These are phyloP conservation scores for Chymomyza procnemis DNA, from an alignment of 2,888 invertebrate species.

Conservation along the genomic window DNA sequence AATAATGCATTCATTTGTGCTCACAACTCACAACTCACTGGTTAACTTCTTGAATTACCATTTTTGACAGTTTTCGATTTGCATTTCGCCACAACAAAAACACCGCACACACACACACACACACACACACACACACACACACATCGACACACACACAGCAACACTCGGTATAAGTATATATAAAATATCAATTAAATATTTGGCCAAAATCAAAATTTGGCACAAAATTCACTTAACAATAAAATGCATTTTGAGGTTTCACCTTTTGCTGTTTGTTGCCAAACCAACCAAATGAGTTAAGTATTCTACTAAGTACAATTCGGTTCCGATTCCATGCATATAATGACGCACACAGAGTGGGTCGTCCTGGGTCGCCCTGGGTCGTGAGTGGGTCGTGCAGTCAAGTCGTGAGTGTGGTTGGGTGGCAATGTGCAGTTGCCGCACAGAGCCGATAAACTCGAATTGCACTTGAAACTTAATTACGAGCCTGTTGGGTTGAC, in stretches of 20 bases:
- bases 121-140: neutral
- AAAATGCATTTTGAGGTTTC: slow-evolving; percentile 37
- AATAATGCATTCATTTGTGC: neutral
- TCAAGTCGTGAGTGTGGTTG: neutral
- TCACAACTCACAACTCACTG: too few species aligned
- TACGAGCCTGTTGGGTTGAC: slow-evolving; percentile 46
- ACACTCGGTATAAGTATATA: too few species aligned
- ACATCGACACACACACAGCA: too few species aligned
- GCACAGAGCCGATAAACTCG: slow-evolving; percentile 56
- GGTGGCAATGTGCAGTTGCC: neutral
- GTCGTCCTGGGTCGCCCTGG: neutral
- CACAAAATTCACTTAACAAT: slow-evolving; percentile 35
- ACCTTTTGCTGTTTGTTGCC: slow-evolving; percentile 16
- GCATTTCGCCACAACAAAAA: neutral
- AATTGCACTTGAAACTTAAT: slow-evolving; percentile 67
- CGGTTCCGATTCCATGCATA: too few species aligned
- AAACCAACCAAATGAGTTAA: neutral
- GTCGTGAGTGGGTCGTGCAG: neutral
- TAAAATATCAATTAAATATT: slow-evolving; percentile 1
- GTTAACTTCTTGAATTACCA: too few species aligned
- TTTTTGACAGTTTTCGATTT: neutral
- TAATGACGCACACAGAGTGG: slow-evolving; percentile 5
- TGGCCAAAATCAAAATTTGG: slow-evolving; percentile 2
- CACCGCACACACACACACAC: neutral
- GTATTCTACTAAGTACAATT: slow-evolving; percentile 42